Conservation (phyloP, 1,140 invertebrate species). For the Cotesia glomerata region DNA sequence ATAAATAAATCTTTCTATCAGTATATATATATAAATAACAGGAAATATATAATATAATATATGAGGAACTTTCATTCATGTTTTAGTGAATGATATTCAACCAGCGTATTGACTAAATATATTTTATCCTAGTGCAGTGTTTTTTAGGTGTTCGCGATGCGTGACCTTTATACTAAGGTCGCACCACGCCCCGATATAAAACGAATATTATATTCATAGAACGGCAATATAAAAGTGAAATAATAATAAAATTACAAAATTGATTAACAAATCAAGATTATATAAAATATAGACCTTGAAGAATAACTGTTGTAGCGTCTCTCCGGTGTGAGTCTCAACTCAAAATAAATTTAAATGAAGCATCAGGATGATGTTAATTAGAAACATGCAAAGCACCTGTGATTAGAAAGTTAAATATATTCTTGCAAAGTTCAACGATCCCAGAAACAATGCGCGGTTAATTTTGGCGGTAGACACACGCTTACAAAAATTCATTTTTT, state of each 20-base stretch:
- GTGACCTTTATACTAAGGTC: slow-evolving; percentile 36
- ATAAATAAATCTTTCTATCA: neutral
- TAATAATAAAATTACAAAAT: too few relatives aligned
- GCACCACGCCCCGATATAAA: slow-evolving; percentile 27
- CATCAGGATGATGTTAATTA: neutral
- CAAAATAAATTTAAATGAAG: too few relatives aligned
- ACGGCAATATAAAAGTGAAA: neutral
- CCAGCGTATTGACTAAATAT: neutral
- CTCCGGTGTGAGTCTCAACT: neutral
- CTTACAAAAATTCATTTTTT: too few relatives aligned
- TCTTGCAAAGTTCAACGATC: too few relatives aligned
- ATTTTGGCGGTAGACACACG: too few relatives aligned
- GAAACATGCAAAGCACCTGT: neutral
- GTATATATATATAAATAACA: neutral
- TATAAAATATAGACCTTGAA: too few relatives aligned
- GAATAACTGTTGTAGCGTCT: too few relatives aligned
- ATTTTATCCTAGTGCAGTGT: neutral
- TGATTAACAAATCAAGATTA: too few relatives aligned
- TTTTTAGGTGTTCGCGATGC: slow-evolving; percentile 22
- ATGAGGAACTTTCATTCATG: neutral
- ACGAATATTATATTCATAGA: slow-evolving; percentile 30
- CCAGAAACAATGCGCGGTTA: too few relatives aligned
- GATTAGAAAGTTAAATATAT: neutral
- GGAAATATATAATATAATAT: neutral
- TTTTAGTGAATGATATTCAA: neutral